These are phyloP conservation scores for Spheniscus mendiculus DNA, from an alignment of 2,113 vertebrate species.

Conservation along the genomic window DNA sequence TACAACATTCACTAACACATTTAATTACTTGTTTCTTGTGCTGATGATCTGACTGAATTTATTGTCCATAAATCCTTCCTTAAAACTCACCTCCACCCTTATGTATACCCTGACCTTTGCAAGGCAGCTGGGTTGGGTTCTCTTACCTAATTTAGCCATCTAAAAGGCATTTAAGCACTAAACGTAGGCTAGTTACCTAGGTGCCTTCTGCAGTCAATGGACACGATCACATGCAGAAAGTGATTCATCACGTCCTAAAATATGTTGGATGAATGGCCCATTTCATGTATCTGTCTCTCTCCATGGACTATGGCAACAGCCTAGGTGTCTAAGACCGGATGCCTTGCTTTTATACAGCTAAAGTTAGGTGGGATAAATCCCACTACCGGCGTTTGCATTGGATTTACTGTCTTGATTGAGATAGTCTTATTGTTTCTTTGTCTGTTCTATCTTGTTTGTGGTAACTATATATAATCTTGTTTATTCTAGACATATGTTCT, in stretches of 20 bases:
- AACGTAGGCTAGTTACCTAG: background rate
- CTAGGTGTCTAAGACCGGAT: background rate
- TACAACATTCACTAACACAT: background rate
- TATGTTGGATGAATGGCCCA: background rate
- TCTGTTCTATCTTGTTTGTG: background rate
- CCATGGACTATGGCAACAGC: background rate
- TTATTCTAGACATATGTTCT: background rate
- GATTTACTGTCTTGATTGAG: background rate
- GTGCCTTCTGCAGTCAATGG: background rate
- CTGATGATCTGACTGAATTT: background rate
- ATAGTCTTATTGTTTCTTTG: background rate
- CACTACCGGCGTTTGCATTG: accelerated
- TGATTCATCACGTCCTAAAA: background rate
- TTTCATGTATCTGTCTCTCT: background rate
- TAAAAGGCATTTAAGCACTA: background rate
- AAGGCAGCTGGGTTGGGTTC: background rate
- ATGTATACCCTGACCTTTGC: background rate
- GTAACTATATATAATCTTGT: background rate
- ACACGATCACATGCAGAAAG: background rate
- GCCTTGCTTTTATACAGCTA: background rate
- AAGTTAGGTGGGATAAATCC: background rate
- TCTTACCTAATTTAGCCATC: background rate
- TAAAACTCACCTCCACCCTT: background rate
- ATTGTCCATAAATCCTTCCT: background rate
- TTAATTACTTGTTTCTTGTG: background rate